phyloP scores from a whole-genome alignment of 2,888 invertebrate genomes.

The Chelonus formosanus region DNA sequence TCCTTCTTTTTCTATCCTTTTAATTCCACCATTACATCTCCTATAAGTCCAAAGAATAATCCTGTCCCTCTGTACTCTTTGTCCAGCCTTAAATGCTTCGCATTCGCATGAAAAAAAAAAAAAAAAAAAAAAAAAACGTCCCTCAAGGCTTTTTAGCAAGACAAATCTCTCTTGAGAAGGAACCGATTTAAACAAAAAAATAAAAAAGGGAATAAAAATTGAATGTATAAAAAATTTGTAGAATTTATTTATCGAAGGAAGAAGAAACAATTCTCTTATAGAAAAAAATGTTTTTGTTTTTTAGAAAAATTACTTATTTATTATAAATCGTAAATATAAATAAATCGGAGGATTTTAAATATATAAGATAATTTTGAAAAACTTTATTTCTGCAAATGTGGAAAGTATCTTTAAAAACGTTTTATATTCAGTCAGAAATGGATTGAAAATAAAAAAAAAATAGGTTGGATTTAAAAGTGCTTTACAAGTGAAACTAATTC shows the following conservation, averaged over 20 bases:
- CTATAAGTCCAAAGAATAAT: neutral
- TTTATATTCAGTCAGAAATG: neutral
- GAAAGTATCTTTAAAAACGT: neutral
- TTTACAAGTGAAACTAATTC: slow-evolving; percentile 63
- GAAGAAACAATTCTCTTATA: neutral
- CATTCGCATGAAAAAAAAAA: neutral
- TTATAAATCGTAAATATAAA: neutral
- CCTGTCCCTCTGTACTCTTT: neutral
- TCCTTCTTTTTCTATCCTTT: slow-evolving; percentile 6
- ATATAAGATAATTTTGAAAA: neutral
- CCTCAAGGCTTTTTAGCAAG: slow-evolving; percentile 16
- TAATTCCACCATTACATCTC: slow-evolving; percentile 7
- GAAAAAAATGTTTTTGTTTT: neutral
- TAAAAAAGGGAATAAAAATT: neutral
- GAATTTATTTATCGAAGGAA: neutral
- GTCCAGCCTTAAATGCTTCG: neutral
- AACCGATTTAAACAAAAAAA: neutral
- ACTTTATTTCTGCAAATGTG: neutral
- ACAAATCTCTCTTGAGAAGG: slow-evolving; percentile 1
- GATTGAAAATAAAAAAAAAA: slow-evolving; percentile 32
- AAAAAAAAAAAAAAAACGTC: neutral
- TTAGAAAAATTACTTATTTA: neutral
- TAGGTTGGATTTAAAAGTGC: slow-evolving; percentile 63
- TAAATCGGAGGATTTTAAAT: slow-evolving; percentile 14
- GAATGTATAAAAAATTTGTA: neutral